These are phyloP conservation scores for Pseudomyrmex cubaensis DNA, from an alignment of 1,140 invertebrate species.

Conservation along the genomic window DNA sequence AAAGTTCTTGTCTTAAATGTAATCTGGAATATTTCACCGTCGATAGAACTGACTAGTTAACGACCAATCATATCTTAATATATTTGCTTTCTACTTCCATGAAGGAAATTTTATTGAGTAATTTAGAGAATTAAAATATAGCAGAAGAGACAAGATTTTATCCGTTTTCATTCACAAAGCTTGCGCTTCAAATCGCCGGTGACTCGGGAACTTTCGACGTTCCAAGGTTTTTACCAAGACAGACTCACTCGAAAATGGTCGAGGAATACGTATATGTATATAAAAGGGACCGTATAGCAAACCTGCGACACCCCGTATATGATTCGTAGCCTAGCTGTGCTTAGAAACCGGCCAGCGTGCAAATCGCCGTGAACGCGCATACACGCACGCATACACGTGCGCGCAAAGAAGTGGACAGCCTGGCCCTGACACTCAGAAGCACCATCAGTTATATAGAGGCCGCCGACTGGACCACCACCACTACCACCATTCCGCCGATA, in stretches of 20 bases:
- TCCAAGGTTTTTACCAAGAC: background rate
- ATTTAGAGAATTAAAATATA: background rate
- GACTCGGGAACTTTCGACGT: background rate
- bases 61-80: no score
- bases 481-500: slow-evolving; percentile 47
- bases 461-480: slow-evolving; percentile 70
- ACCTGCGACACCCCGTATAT: slow-evolving; percentile 10
- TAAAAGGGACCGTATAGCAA: background rate
- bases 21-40: background rate
- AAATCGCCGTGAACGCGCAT: slow-evolving; percentile 39
- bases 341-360: slow-evolving; percentile 54
- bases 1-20: background rate
- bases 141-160: background rate
- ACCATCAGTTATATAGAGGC: slow-evolving; percentile 82
- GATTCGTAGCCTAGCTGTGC: slow-evolving; percentile 42
- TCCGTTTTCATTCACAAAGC: background rate
- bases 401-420: slow-evolving; percentile 82
- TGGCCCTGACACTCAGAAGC: slow-evolving; percentile 83
- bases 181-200: background rate
- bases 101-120: background rate
- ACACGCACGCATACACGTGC: slow-evolving; percentile 51
- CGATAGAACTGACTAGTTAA: background rate
- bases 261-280: background rate
- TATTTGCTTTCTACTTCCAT: no score
- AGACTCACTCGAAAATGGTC: background rate